These are phyloP conservation scores for Xestia ashworthii DNA, from an alignment of 2,888 invertebrate genomes.

Conservation along the genomic window DNA sequence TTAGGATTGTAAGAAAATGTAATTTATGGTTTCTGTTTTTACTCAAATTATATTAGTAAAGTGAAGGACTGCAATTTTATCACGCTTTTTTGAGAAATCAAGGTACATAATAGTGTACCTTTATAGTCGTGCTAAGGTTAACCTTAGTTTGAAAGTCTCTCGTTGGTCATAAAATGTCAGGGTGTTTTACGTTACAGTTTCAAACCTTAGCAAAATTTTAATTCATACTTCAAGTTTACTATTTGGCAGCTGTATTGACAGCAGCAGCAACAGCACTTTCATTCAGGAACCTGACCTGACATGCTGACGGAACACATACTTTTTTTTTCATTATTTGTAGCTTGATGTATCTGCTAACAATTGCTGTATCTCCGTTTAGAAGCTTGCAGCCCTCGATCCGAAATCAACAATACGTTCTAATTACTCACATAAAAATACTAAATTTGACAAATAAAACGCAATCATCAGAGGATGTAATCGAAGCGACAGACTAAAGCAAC, in stretches of 20 bases:
- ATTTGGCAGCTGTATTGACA: background rate
- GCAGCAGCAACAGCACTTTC: background rate
- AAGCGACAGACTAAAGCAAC: background rate
- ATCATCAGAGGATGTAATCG: background rate
- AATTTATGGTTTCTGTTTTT: constrained; percentile 48
- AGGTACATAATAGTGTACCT: background rate
- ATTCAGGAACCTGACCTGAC: background rate
- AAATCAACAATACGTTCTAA: background rate
- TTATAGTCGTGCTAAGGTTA: background rate
- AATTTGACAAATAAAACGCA: background rate
- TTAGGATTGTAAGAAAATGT: constrained; percentile 46
- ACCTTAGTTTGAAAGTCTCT: background rate
- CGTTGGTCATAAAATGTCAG: background rate
- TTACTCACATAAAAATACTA: background rate
- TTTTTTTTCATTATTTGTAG: no score
- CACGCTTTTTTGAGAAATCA: constrained; percentile 12
- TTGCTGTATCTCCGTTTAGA: no score
- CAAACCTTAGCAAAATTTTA: background rate
- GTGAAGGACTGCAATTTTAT: constrained; percentile 28
- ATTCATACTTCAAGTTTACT: background rate
- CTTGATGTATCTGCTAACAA: background rate
- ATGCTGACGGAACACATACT: background rate
- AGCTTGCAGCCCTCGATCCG: background rate
- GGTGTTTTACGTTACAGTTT: background rate
- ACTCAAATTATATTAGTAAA: constrained; percentile 33